Evolutionary conservation across 1,140 invertebrate genomes (phyloP), one percentile per base, ranked within the genome.

Genomic region (Zaprionus taronus): DNA sequence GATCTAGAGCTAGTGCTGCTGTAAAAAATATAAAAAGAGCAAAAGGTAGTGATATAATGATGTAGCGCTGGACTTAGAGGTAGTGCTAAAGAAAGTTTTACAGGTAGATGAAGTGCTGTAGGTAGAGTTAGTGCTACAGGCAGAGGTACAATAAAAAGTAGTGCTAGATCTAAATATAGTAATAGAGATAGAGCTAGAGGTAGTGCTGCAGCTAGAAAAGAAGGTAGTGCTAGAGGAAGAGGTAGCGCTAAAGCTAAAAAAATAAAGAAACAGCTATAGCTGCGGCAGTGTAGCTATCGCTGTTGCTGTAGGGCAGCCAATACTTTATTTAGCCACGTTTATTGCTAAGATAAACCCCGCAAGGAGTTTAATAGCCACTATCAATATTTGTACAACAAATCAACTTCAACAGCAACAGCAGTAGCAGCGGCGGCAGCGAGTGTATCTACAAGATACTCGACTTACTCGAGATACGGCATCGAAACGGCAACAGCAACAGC

Each of bases 381-480:
- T 77, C 77, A 90, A 90, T 90, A 90, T 90, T 90, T 91, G 71
- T 58, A 71, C 68, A 78, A 82, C 73, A 85, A 90, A 89, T 89
- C 72, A 89, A 67, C 81, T 79, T 81, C 80, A 63, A 73, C 69
- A 70, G 71, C 58, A 57, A 28, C 62, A 20, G 20, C 26, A 60
- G 58, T 79, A 78, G 80, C 80, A 58, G 72, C 68, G 72, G 67
- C 62, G 53, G 28, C 62, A 28, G 26, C 34, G 57, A 53, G 68
- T 44, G 78, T 79, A 84, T 81, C 76, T 76, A 72, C 56, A 63
- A 90, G 71, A 75, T 80, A 82, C 79, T 58, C 14, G n/a, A 22
- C n/a, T 11, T 20, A 20, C 47, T 49, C n/a, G n/a, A 41, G 51
- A 55, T 41, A 65, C 34, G 41, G 34, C 24, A 47, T 22, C 47